phyloP scores from a whole-genome alignment of 2,113 vertebrate genomes.

The Mellivora capensis region DNA sequence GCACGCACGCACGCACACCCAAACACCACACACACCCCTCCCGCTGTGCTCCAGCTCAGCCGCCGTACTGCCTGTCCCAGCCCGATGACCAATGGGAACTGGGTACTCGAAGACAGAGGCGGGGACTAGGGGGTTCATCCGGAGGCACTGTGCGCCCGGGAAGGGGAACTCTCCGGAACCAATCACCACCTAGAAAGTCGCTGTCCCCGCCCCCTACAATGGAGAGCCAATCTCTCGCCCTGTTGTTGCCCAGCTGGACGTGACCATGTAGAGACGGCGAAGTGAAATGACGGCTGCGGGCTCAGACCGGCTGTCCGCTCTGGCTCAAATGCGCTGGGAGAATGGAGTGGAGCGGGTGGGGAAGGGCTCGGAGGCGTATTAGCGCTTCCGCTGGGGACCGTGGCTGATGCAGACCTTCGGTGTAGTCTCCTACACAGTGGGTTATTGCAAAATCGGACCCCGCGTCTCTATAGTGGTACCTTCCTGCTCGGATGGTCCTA shows the following conservation, averaged over 20 bases:
- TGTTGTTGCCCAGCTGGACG: not conserved
- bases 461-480: not conserved
- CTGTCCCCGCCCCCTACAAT: not conserved
- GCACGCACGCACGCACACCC: not conserved
- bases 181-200: not conserved
- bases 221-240: not conserved
- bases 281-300: not conserved
- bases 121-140: not conserved
- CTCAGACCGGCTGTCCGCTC: rapidly evolving
- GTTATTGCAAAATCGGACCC: not conserved
- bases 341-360: not conserved
- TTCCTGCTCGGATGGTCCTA: not conserved
- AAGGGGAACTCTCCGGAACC: not conserved
- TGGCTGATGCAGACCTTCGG: not conserved
- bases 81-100: not conserved
- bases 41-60: not conserved
- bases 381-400: not conserved
- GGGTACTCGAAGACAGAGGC: rapidly evolving
- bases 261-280: not conserved
- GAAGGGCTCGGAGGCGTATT: not conserved
- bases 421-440: not conserved
- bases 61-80: rapidly evolving
- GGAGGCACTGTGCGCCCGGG: not conserved
- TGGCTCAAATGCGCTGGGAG: rapidly evolving
- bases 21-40: not conserved